Base-by-base conservation (phyloP, 2,888 invertebrate genomes). In the Drosophila atroscutellata region DNA sequence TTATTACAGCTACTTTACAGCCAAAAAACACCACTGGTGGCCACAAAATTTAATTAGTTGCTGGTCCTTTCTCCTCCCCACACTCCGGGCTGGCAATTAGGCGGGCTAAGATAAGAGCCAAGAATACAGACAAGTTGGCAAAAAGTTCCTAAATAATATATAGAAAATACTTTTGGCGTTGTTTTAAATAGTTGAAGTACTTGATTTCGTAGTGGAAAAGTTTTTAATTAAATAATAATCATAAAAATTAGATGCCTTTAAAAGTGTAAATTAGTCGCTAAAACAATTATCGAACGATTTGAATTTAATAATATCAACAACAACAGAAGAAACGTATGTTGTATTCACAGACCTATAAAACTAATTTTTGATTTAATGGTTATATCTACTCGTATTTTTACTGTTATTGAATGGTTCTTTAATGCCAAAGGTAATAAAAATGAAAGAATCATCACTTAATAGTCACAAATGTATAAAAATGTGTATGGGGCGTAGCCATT, bases 41-140 rank as follows among this genome's bases (percentile, higher is more conserved):
- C 73, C 81, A 81, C 87, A 74, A 71, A 83, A 88, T 86, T 90
- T 85, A 80, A 82, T 75, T 77, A 77, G 47, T 61, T 37, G 26
- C 42, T 56, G 45, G 37, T 47, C 42, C 26, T 28, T 60, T 37
- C 8, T 9, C 11, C 32, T 0, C 28, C 20, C 37, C 50, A 45
- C 45, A 45, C 45, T 24, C 36, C 45, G 51, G 49, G 18, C 34
- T 26, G 62, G 62, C 77, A 77, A 65, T 81, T 80, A 66, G 60
- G 39, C 47, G 50, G 67, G 24, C 51, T 50, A 58, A 77, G 71
- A 77, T 71, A 61, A 81, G 60, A 49, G 57, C 20, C n/a, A 47
- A 66, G 64, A 77, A 77, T 67, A 63, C 77, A 66, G 37, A 71
- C 60, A 67, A 67, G 28, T 66, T 61, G 26, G 18, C 13, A 37